These are phyloP conservation scores for Miichthys miiuy DNA, from an alignment of 2,797 vertebrate species.

Conservation along the genomic window DNA sequence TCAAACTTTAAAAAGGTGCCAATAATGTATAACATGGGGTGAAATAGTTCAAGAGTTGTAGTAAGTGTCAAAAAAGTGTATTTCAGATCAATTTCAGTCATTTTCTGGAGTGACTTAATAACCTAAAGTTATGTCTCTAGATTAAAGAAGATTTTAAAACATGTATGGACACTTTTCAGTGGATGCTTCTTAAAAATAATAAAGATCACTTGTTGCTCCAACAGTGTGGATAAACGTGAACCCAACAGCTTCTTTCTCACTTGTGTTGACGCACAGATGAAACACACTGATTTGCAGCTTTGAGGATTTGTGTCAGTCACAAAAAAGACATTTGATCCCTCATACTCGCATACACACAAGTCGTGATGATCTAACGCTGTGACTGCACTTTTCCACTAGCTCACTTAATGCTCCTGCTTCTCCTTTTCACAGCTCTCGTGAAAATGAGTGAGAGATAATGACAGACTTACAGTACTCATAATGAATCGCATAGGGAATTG, in stretches of 20 bases:
- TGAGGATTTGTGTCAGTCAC: slow-evolving; percentile 11
- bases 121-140: not conserved
- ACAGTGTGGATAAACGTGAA: not conserved
- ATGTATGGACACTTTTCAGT: not conserved
- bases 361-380: slow-evolving; percentile 50
- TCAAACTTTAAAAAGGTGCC: not conserved
- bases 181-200: not conserved
- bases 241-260: not conserved
- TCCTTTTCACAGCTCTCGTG: slow-evolving; percentile 43
- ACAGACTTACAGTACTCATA: not conserved
- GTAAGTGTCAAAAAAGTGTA: not conserved
- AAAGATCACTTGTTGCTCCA: not conserved
- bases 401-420: slow-evolving; percentile 50
- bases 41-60: not conserved
- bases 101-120: not conserved
- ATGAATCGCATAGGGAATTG: not conserved
- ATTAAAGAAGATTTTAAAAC: not conserved
- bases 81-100: no score
- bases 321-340: slow-evolving; percentile 39
- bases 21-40: not conserved
- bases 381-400: slow-evolving; percentile 72
- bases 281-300: not conserved
- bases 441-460: slow-evolving; percentile 47
- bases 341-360: slow-evolving; percentile 36
- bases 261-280: not conserved